Base-by-base conservation (phyloP, 1,140 invertebrate genomes). In the Eupristina koningsbergeri region DNA sequence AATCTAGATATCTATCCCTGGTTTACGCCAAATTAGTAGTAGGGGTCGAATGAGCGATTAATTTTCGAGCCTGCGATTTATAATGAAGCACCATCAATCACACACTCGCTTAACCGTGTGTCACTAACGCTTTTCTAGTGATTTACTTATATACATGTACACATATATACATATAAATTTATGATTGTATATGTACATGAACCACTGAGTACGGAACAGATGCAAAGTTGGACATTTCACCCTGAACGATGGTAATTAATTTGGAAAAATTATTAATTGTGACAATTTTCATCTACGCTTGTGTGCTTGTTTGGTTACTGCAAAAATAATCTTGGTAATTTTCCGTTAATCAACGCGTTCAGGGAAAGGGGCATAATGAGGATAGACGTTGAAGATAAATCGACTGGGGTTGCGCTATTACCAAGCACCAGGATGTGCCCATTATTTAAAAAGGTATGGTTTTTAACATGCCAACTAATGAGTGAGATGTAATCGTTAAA, bases 81-180 rank as follows among this genome's bases (percentile, higher is more conserved):
- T 90, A 91, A 91, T 91, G 90, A 88, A 90, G 86, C 86, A 84
- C 88, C 88, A 91, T 91, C 89, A 91, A 91, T 91, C 90, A 91
- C 79, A 85, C 82, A 81, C 80, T 83, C 84, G 86, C 86, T 89
- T 90, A 89, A 86, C 86, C 81, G 64, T 67, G 61, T 41, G 76
- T 17, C 22, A 47, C 13, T 31, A 15, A n/a, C 29, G 19, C 29
- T 53, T 36, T 50, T 39, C 34, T 29, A 69, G n/a, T 36, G 15
- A 0, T 69, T 36, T 19, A 50, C 31, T 5, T 41, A 45, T 26
- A 69, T 39, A n/a, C 17, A 61, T 15, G n/a, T 22, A 47, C 26
- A 36, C 17, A 61, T 39, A 17, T n/a, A n/a, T n/a, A n/a, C n/a
- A n/a, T n/a, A n/a, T n/a, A n/a, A n/a, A n/a, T n/a, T n/a, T n/a